phyloP scores from a whole-genome alignment of 2,113 vertebrate species.

The Misgurnus anguillicaudatus region DNA sequence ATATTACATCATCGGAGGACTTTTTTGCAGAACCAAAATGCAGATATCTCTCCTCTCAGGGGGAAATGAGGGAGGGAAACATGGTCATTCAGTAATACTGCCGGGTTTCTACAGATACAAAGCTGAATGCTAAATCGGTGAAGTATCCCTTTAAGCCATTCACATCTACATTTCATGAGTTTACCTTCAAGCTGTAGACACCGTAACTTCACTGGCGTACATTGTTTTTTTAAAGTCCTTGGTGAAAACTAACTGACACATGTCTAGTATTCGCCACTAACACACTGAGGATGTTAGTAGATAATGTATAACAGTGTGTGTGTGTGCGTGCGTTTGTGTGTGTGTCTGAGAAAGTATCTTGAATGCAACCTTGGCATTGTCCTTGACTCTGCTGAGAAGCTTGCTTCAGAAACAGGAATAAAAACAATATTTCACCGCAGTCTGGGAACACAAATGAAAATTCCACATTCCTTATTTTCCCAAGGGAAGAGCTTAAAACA shows the following conservation, averaged over 20 bases:
- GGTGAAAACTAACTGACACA: not conserved
- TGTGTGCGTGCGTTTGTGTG: slow-evolving; percentile 19
- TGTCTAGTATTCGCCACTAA: not conserved
- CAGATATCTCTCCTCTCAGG: too few species aligned
- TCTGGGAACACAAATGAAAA: slow-evolving; percentile 20
- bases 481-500: not conserved
- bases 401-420: slow-evolving; percentile 11
- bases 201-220: slow-evolving; percentile 3
- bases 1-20: too few species aligned
- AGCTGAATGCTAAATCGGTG: too few species aligned
- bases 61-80: too few species aligned
- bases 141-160: too few species aligned
- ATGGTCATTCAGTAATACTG: too few species aligned
- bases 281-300: slow-evolving; percentile 20
- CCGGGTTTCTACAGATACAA: too few species aligned
- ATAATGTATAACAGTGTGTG: not conserved
- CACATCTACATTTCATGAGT: too few species aligned
- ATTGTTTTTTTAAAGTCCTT: not conserved
- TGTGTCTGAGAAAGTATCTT: not conserved
- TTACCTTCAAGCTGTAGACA: slow-evolving; percentile 12
- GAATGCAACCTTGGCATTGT: slow-evolving; percentile 18
- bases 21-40: too few species aligned
- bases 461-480: not conserved
- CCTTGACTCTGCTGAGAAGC: slow-evolving; percentile 16
- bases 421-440: not conserved